These are phyloP conservation scores for Muraenolepis orangiensis DNA, from an alignment of 2,797 vertebrate genomes.

Conservation along the genomic window DNA sequence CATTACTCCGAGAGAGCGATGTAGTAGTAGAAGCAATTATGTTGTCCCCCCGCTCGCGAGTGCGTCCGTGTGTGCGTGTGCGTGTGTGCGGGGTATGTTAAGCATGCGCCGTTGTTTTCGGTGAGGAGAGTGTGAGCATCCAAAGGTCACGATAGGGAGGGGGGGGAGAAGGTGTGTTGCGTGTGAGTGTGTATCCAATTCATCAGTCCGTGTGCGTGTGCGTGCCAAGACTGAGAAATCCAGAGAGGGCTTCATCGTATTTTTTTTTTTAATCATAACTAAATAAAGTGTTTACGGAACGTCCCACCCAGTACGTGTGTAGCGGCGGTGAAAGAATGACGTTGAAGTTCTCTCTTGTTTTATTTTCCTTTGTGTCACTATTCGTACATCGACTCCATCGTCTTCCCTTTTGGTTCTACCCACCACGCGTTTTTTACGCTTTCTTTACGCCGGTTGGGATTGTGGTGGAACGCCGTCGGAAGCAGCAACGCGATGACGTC, in stretches of 20 bases:
- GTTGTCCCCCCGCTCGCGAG: conserved; percentile 52
- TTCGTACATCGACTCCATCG: too few species aligned
- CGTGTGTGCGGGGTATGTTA: background rate
- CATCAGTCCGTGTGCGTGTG: background rate
- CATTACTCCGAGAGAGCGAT: conserved; percentile 30
- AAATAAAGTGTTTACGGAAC: background rate
- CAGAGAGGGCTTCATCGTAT: background rate
- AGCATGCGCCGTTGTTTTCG: background rate
- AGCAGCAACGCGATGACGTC: too few species aligned
- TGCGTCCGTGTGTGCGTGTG: background rate
- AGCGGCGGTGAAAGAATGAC: background rate
- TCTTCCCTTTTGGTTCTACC: too few species aligned
- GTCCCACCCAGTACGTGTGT: too few species aligned
- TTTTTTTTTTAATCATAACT: background rate
- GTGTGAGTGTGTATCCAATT: background rate
- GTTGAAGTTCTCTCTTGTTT: background rate
- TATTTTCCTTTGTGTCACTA: too few species aligned
- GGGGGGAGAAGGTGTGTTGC: background rate
- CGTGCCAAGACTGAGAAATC: too few species aligned
- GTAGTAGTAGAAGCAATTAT: conserved; percentile 58
- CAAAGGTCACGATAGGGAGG: background rate
- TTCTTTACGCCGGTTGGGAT: too few species aligned
- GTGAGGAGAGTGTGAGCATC: background rate
- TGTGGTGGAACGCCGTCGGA: too few species aligned
- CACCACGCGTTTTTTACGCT: too few species aligned